Evolutionary conservation across 2,113 vertebrate species (phyloP).

Genomic region (Dicaeum eximium): DNA sequence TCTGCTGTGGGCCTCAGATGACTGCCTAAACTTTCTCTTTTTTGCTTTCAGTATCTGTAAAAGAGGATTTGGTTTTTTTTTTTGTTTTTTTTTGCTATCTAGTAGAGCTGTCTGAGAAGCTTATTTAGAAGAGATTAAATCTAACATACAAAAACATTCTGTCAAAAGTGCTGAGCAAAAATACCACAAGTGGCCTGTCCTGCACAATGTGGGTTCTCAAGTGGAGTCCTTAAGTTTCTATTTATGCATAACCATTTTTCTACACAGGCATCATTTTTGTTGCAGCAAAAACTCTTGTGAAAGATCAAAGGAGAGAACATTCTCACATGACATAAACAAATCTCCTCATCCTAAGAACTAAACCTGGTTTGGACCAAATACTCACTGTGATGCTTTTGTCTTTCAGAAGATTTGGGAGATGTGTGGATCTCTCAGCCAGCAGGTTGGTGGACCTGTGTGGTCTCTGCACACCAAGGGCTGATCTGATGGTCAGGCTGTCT

Average conservation of each 20-base stretch:
- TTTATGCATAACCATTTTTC: background rate
- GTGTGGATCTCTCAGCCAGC: background rate
- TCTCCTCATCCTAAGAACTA: background rate
- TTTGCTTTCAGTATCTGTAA: background rate
- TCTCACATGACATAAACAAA: background rate
- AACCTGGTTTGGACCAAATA: background rate
- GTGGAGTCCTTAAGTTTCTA: background rate
- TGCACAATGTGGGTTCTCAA: background rate
- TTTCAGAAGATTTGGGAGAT: background rate
- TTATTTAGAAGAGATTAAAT: background rate
- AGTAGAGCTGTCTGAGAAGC: background rate
- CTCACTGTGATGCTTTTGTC: background rate
- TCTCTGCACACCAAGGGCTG: background rate
- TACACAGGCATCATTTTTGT: background rate
- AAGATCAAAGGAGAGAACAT: background rate
- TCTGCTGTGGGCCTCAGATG: background rate
- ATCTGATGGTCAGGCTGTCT: conserved; percentile 42
- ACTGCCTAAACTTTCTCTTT: background rate
- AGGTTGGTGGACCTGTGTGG: background rate
- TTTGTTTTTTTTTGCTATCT: background rate
- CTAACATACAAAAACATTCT: background rate
- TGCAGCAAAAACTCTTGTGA: background rate
- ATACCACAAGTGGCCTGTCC: background rate
- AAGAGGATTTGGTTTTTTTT: background rate
- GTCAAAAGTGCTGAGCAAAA: background rate